A percentile compares a stretch with the other conserved stretches of the same genome.
phyloP scores from a whole-genome alignment of 2,888 invertebrate genomes.

The Hyposoter didymator region DNA sequence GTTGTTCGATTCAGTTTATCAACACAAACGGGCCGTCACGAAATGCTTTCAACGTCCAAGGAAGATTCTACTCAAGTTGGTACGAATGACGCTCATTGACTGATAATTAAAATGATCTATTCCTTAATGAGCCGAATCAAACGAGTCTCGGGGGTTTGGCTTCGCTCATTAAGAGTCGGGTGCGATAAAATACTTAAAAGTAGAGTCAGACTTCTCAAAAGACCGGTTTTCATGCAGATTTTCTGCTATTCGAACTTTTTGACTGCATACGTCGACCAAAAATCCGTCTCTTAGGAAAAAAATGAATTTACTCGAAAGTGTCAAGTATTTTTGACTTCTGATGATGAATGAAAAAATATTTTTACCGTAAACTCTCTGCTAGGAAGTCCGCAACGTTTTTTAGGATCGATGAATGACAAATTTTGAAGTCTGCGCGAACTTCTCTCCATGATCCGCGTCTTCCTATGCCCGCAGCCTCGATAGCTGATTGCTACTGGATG shows the following conservation, averaged over 20 bases:
- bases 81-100: neutral
- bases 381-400: neutral
- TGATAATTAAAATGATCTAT: neutral
- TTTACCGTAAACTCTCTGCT: neutral
- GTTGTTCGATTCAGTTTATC: neutral
- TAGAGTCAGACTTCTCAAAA: conserved; percentile 6
- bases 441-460: neutral
- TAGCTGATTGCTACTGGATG: neutral
- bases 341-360: neutral
- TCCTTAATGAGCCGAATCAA: conserved; percentile 23
- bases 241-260: neutral
- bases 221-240: conserved; percentile 28
- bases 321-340: neutral
- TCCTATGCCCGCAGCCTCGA: neutral
- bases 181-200: conserved; percentile 13
- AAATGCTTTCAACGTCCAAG: neutral
- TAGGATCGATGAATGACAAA: neutral
- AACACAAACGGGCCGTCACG: neutral
- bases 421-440: neutral
- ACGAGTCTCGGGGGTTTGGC: conserved; percentile 7
- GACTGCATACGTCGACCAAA: neutral
- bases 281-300: neutral
- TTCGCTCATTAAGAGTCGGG: conserved; percentile 14
- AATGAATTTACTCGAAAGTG: neutral
- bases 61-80: neutral